These are phyloP conservation scores for Serilophus lunatus DNA, from an alignment of 2,113 vertebrate species.

Conservation along the genomic window DNA sequence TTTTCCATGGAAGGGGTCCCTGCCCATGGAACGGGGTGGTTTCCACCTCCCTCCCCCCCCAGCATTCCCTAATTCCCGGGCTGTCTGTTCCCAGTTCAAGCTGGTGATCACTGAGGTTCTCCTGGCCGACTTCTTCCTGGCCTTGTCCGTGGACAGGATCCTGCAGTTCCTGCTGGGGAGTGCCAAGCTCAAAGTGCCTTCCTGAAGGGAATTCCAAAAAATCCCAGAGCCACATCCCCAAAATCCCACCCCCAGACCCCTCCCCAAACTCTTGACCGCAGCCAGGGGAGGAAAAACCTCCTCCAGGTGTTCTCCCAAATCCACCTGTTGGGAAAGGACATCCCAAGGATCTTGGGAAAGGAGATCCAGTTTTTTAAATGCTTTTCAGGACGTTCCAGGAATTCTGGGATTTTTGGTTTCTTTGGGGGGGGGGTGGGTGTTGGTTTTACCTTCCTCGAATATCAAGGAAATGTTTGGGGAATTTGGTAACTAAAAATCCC, in stretches of 20 bases:
- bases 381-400: background rate
- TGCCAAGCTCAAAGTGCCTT: conserved; percentile 90
- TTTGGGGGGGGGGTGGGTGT: background rate
- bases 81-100: conserved; percentile 83
- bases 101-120: conserved; percentile 88
- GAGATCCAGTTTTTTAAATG: background rate
- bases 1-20: too few relatives aligned
- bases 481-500: conserved; percentile 72
- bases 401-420: too few relatives aligned
- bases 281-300: background rate
- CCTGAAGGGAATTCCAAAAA: background rate
- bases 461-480: background rate
- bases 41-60: too few relatives aligned
- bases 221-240: too few relatives aligned
- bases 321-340: too few relatives aligned
- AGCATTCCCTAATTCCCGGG: too few relatives aligned
- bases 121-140: conserved; percentile 86
- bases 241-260: too few relatives aligned
- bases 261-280: too few relatives aligned
- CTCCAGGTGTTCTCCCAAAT: background rate
- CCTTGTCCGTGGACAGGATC: conserved; percentile 83
- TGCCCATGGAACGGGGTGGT: too few relatives aligned
- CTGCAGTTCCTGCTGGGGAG: conserved; percentile 91
- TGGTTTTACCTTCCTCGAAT: background rate
- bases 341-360: too few relatives aligned